phyloP scores from a whole-genome alignment of 2,797 vertebrate species.

The Nasua narica region DNA sequence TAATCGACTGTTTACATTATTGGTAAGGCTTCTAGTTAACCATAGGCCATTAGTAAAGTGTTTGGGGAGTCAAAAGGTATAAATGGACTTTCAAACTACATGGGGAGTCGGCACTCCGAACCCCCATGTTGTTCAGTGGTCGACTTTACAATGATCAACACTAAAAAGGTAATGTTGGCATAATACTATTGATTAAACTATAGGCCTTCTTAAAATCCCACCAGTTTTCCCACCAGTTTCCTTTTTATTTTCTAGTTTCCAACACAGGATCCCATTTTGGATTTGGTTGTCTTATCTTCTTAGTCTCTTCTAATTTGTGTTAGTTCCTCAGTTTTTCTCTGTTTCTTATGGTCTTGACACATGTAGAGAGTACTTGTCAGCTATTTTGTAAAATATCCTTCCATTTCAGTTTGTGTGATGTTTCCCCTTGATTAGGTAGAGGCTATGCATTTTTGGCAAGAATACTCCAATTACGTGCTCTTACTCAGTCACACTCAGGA shows the following conservation, averaged over 20 bases:
- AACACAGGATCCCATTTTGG: not conserved
- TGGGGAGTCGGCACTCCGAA: not conserved
- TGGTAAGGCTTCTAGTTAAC: not conserved
- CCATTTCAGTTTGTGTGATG: not conserved
- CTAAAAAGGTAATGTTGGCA: not conserved
- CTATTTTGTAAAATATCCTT: not conserved
- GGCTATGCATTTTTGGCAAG: not conserved
- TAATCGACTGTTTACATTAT: not conserved
- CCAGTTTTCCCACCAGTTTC: not conserved
- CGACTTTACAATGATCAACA: not conserved
- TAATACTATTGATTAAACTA: not conserved
- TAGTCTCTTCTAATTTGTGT: not conserved
- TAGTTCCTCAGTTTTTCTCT: not conserved
- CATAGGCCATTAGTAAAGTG: not conserved
- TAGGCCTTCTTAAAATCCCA: not conserved
- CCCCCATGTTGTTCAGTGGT: not conserved
- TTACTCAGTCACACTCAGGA: not conserved
- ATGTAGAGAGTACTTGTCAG: not conserved
- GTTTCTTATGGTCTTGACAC: not conserved
- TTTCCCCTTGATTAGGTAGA: not conserved
- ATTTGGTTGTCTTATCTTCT: not conserved
- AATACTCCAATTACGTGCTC: not conserved
- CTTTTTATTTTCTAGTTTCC: not conserved
- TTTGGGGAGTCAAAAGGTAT: not conserved
- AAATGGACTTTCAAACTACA: not conserved